Evolutionary conservation across 2,888 invertebrate species (phyloP), one percentile per base, ranked within the genome.

Genomic region (Apotomis betuletana): DNA sequence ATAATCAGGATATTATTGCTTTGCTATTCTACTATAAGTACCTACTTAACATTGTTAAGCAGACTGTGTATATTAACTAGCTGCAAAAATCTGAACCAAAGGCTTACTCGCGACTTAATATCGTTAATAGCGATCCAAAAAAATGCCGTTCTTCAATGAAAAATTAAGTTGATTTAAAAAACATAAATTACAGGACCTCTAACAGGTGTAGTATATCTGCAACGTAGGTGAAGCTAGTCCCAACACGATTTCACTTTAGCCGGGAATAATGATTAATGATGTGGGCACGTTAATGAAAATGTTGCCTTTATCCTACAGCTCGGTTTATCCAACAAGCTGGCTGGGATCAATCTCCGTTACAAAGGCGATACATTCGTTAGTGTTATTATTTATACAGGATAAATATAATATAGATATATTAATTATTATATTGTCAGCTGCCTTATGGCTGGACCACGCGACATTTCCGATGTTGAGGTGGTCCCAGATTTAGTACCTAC

Each of bases 201-300:
- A 59, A 13, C 60, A 61, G 46, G 12, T 61, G 60, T 61, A 46
- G 60, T 61, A 46, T 46, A n/a, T 61, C 15, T 44, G 13, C 46
- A 12, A 0, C 51, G 38, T 6, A 49, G 12, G 10, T 49, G 49
- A 49, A 9, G 9, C 49, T 9, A 10, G 3, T 49, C 49, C 8
- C 49, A 8, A 49, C 6, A 49, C 9, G 49, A 1, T 41, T 36
- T 44, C 41, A n/a, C 55, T 46, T 8, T 57, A 13, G 49, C 44
- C 44, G 55, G 61, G 58, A 67, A 71, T 71, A 70, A 67, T 71
- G 57, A 71, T 69, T 69, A 67, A 69, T 62, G 61, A 44, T 67
- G 44, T 57, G 61, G 62, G 38, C 65, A 67, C 41, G 49, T 52
- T 70, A 71, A 62, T 67, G 71, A 71, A 67, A 67, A 67, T 44